Percentiles rank a stretch among this genome's conserved stretches.
phyloP scores from a whole-genome alignment of 1,140 invertebrate genomes.

The Drosophila bocqueti region DNA sequence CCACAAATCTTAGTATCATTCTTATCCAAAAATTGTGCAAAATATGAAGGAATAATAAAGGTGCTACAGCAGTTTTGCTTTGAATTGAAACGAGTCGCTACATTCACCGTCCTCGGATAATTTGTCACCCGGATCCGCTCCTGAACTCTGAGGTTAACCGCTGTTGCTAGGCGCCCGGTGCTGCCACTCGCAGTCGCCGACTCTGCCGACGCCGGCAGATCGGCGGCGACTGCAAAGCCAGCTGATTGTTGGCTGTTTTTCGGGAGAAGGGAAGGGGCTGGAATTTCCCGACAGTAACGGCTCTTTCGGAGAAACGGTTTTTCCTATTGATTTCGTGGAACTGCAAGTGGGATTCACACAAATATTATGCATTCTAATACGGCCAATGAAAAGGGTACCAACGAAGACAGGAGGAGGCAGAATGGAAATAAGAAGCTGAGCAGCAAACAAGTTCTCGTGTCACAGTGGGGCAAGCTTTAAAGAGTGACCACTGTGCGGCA shows the following conservation, averaged over 20 bases:
- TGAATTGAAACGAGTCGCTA: background rate
- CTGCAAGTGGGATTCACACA: conserved; percentile 32
- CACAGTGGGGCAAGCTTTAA: conserved; percentile 30
- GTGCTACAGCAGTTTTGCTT: background rate
- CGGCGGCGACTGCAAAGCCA: conserved; percentile 44
- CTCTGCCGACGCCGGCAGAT: conserved; percentile 27
- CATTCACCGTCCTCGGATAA: no score
- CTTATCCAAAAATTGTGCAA: no score
- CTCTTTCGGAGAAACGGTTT: conserved; percentile 45
- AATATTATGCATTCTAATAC: conserved; percentile 34
- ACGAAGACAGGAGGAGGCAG: background rate
- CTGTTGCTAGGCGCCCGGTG: conserved; percentile 50
- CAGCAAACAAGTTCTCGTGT: conserved; percentile 40
- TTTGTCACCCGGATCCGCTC: conserved; percentile 18
- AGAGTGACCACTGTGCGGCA: conserved; percentile 33
- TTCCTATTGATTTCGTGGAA: conserved; percentile 56
- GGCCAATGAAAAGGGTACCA: conserved; percentile 14
- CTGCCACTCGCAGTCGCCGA: conserved; percentile 15
- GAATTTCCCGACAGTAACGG: conserved; percentile 56
- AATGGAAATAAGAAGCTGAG: conserved; percentile 2
- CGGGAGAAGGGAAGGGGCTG: conserved; percentile 5
- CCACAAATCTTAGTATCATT: no score
- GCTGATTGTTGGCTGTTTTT: conserved; percentile 41
- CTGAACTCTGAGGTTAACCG: conserved; percentile 31
- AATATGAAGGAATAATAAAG: no score